Base-by-base conservation (phyloP, 2,113 vertebrate genomes). In the Chelonoidis abingdonii region DNA sequence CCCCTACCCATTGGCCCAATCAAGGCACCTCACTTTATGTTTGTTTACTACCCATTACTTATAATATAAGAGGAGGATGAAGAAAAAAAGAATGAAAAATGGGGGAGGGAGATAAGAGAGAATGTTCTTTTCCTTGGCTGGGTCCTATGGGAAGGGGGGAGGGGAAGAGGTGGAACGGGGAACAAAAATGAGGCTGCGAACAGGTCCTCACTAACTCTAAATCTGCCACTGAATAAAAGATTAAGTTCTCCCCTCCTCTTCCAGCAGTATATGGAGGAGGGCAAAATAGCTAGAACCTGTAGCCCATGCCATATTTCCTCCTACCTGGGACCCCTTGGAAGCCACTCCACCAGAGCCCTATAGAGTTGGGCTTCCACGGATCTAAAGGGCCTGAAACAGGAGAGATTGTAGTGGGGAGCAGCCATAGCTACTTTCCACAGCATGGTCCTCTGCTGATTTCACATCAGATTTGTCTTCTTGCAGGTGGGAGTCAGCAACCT, bases 401-500 rank as follows among this genome's bases (percentile, higher is more conserved):
- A 93, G 78, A 49, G 94, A 87, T 93, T 49, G 31, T 65, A 65
- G 31, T n/a, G 31, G 62, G 88, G 84, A 88, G 56, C 78, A 78
- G 84, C 86, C 78, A 38, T 16, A 62, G 56, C 75, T 93, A 83
- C 69, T 87, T 94, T 94, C 80, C 83, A 84, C 53, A 84, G 72
- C 0, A 0, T 65, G 85, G 2, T 87, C 31, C 76, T 90, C 49
- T 62, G 83, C 52, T 88, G 62, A 38, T 94, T 94, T 93, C 96
- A 78, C 80, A 53, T 96, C 92, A 95, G 35, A 83, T 92, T 85
- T 72, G 38, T 80, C 78, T 84, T 89, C 49, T 65, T 84, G n/a
- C 8, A 47, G 1, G 0, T 22, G 56, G 59, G 10, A 53, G 91
- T 29, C 25, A 87, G 57, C 31, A 86, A 6, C 69, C 54, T 29